A percentile compares a stretch with the other conserved stretches of the same genome.
These are phyloP conservation scores for Synanthedon andrenaeformis DNA, from an alignment of 2,888 invertebrate genomes.

Conservation along the genomic window DNA sequence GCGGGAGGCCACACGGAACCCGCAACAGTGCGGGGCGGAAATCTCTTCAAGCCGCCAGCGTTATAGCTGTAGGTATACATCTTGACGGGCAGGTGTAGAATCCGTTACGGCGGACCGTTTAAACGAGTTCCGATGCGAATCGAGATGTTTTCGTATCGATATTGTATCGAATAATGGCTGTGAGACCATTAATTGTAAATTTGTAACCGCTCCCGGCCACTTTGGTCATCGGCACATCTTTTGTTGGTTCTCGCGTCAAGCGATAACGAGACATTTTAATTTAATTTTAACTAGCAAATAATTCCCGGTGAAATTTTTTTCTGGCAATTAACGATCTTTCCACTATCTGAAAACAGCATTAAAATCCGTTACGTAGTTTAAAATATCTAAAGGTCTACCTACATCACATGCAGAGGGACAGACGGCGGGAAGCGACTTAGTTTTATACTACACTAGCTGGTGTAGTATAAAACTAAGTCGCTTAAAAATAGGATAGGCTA, in stretches of 20 bases:
- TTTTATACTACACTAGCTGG: too few species aligned
- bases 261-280: neutral
- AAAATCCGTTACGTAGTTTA: too few species aligned
- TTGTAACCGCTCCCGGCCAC: neutral
- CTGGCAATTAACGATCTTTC: too few species aligned
- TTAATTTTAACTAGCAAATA: neutral
- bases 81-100: conserved; percentile 30
- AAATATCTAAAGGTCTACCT: too few species aligned
- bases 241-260: neutral
- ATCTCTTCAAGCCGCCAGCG: conserved; percentile 8
- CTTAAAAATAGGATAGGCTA: too few species aligned
- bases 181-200: neutral
- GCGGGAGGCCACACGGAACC: neutral
- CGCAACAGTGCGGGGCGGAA: neutral
- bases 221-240: neutral
- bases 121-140: conserved; percentile 29
- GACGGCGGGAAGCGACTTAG: too few species aligned
- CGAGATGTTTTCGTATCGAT: conserved; percentile 15
- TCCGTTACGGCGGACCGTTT: conserved; percentile 27
- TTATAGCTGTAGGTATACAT: conserved; percentile 13
- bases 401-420: too few species aligned
- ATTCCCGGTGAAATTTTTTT: neutral
- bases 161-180: conserved; percentile 19
- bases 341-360: neutral
- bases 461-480: too few species aligned